Evolutionary conservation across 2,888 invertebrate species (phyloP).

Genomic region (Hetaerina titia): DNA sequence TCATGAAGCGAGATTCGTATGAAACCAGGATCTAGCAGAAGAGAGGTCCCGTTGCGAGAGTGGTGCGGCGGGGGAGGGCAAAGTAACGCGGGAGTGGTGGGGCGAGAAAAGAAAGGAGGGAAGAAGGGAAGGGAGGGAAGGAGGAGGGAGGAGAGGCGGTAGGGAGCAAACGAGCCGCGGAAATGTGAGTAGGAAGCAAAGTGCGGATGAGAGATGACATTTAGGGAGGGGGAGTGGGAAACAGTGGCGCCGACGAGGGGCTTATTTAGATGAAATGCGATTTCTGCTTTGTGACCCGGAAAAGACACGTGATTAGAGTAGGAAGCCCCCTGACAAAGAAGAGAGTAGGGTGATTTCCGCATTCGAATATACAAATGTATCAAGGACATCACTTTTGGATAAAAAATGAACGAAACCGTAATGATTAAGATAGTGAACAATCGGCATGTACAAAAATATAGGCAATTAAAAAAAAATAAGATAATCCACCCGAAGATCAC

Average conservation of each 20-base stretch:
- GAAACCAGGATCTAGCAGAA: too few species aligned
- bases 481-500: too few species aligned
- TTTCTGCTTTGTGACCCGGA: not conserved
- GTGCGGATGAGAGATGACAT: not conserved
- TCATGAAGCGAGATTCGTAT: too few species aligned
- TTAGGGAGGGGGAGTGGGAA: not conserved
- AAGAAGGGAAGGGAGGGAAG: not conserved
- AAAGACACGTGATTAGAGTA: not conserved
- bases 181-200: not conserved
- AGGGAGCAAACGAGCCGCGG: not conserved
- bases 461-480: too few species aligned
- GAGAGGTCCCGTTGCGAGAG: too few species aligned
- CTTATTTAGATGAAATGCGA: not conserved
- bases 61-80: too few species aligned
- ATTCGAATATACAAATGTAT: not conserved
- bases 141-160: not conserved
- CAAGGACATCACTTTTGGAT: too few species aligned
- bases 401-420: not conserved
- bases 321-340: not conserved
- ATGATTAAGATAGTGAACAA: not conserved
- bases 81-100: not conserved
- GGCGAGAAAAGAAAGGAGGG: not conserved
- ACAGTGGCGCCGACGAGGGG: not conserved
- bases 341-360: not conserved
- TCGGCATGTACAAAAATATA: too few species aligned